A percentile compares a stretch with the other conserved stretches of the same genome.
phyloP scores from a whole-genome alignment of 2,888 invertebrate genomes.

The Phoenoteleia sp. region DNA sequence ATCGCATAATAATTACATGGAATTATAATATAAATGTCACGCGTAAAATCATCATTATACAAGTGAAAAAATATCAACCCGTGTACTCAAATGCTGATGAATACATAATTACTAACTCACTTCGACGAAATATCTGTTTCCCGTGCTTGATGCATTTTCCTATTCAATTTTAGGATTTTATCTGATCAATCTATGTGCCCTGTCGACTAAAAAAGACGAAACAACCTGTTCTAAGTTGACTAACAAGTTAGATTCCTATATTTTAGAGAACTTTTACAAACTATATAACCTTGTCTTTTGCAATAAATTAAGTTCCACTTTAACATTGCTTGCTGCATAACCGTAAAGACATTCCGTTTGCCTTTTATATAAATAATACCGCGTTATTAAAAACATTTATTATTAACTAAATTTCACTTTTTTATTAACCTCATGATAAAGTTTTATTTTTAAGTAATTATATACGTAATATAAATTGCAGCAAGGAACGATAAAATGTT shows the following conservation, averaged over 20 bases:
- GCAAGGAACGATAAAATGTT: no score
- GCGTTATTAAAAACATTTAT: no score
- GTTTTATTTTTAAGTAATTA: no score
- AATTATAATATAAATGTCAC: not conserved
- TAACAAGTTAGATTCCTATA: not conserved
- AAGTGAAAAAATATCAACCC: not conserved
- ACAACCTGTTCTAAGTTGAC: conserved; percentile 13
- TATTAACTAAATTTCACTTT: not conserved
- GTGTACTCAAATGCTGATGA: no score
- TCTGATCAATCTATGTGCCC: conserved; percentile 12
- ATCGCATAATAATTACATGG: not conserved
- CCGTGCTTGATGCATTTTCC: not conserved
- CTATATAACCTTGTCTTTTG: not conserved
- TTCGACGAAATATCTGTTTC: not conserved
- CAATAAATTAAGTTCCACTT: conserved; percentile 1
- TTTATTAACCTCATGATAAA: no score
- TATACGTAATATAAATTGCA: no score
- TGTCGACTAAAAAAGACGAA: conserved; percentile 2
- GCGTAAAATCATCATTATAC: not conserved
- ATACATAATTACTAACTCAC: not conserved
- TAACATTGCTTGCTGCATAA: no score
- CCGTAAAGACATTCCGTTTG: no score
- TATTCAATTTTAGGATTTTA: conserved; percentile 12
- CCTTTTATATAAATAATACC: no score
- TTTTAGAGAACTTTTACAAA: not conserved